These are phyloP conservation scores for Ceratosolen fusciceps DNA, from an alignment of 1,140 invertebrate species.

Conservation along the genomic window DNA sequence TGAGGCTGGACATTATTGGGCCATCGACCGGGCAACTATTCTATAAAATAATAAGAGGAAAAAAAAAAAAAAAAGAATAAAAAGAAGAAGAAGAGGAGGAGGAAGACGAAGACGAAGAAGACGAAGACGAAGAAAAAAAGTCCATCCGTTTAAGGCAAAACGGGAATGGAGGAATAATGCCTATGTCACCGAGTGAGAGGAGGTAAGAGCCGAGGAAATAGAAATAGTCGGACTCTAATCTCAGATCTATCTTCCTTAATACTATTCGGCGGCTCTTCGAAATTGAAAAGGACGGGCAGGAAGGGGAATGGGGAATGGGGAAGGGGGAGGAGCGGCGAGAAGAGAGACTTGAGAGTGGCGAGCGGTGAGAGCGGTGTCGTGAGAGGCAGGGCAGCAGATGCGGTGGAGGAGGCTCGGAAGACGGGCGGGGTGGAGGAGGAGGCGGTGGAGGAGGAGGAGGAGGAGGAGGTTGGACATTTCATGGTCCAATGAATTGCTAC, in stretches of 20 bases:
- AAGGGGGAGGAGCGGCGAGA: background rate
- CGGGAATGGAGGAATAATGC: too few relatives aligned
- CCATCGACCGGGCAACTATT: too few relatives aligned
- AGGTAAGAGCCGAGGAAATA: background rate
- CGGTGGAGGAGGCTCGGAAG: background rate
- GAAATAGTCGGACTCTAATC: constrained; percentile 10
- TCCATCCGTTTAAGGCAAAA: too few relatives aligned
- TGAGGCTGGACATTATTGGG: too few relatives aligned
- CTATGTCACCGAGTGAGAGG: too few relatives aligned
- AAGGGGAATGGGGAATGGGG: background rate
- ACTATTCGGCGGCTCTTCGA: constrained; percentile 11
- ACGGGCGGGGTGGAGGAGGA: background rate
- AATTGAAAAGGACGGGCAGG: constrained; percentile 2
- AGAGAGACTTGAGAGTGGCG: background rate
- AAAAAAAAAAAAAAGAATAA: too few relatives aligned
- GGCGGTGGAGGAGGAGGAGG: background rate
- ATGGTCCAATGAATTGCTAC: constrained; percentile 41
- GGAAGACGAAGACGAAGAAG: too few relatives aligned
- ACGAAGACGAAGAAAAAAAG: too few relatives aligned
- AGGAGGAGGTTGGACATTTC: constrained; percentile 2
- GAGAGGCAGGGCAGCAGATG: background rate
- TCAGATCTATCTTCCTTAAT: background rate
- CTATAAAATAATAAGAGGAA: too few relatives aligned
- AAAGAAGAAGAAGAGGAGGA: too few relatives aligned
- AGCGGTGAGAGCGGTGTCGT: background rate